Base-by-base conservation (phyloP, 2,888 invertebrate species). In the Melipona bicolor region DNA sequence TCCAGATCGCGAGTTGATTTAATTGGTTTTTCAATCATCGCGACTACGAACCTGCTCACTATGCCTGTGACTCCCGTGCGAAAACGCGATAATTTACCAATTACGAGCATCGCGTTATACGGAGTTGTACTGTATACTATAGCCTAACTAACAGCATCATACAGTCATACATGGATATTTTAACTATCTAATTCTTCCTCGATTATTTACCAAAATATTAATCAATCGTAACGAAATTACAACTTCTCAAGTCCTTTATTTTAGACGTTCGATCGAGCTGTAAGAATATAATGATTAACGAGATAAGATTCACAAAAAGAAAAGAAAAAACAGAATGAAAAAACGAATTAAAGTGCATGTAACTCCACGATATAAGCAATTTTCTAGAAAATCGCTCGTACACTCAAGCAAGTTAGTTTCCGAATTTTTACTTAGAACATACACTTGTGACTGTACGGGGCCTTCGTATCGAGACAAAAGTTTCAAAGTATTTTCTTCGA, bases 401-500 rank as follows among this genome's bases (percentile, higher is more conserved):
- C 77, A 77, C 70, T 77, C 49, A n/a, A 77, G 43, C n/a, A 21
- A 56, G 27, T 71, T 71, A 65, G 59, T 71, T 67, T 72, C 21
- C 49, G 17, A 4, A 21, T 43, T 81, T 59, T 78, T 59, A 65
- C 61, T 76, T 80, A 80, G 56, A 70, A n/a, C 21, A 70, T 69
- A 73, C 72, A 73, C 64, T 61, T 84, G 77, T 77, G 87, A 87
- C 73, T 78, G 81, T 76, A 87, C 77, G 87, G 77, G 79, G 87
- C 87, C 87, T 87, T 87, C 72, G 65, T 72, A 75, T 71, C 32
- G 36, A 74, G 62, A 43, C 17, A 61, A 61, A 79, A 71, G 72
- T 54, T 73, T 69, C 54, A 74, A 64, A 73, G 49, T 69, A 73
- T 73, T 73, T 73, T 69, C 73, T 72, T 79, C 62, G 68, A 50